Evolutionary conservation across 1,140 invertebrate genomes (phyloP), one percentile per base, ranked within the genome.

Genomic region (Reticulitermes speratus): DNA sequence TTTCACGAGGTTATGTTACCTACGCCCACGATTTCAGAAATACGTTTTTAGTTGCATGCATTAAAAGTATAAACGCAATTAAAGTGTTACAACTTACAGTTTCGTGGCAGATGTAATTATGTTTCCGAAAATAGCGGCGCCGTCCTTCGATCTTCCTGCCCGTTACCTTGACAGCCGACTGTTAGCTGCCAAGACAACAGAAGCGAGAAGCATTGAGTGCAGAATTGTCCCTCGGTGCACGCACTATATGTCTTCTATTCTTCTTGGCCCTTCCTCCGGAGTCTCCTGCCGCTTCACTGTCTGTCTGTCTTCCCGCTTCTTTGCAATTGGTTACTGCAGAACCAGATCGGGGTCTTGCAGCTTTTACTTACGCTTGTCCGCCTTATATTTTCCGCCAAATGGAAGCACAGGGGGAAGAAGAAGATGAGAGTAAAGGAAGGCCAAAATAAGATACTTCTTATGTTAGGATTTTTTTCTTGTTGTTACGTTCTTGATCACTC

Each of bases 321-420:
- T 75, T 75, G 25, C 65, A 75, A 75, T 75, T 75, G 65, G 65
- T 75, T 75, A n/a, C 65, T 75, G 65, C 25, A 75, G 65, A 75
- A 30, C 65, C 65, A 75, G 65, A 75, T 30, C 65, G 65, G n/a
- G 25, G 25, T 30, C 65, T 30, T 75, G 59, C 59, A 65, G 19
- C 59, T 65, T 65, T 7, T 65, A 23, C 59, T 65, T 65, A 65
- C 8, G 9, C 3, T 30, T 75, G 25, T 75, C 65, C n/a, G 25
- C 7, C n/a, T 30, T n/a, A 14, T 8, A 75, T 75, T 75, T 75
- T 75, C 9, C n/a, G 65, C 65, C 65, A 75, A n/a, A 30, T 30
- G n/a, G 65, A 75, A 75, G 14, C 65, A 75, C 25, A 75, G n/a
- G 65, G 2, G 65, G 65, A 75, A 30, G n/a, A 75, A 75, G 65